These are phyloP conservation scores for Etia nguti DNA, from an alignment of 2,113 vertebrate species.

Conservation along the genomic window DNA sequence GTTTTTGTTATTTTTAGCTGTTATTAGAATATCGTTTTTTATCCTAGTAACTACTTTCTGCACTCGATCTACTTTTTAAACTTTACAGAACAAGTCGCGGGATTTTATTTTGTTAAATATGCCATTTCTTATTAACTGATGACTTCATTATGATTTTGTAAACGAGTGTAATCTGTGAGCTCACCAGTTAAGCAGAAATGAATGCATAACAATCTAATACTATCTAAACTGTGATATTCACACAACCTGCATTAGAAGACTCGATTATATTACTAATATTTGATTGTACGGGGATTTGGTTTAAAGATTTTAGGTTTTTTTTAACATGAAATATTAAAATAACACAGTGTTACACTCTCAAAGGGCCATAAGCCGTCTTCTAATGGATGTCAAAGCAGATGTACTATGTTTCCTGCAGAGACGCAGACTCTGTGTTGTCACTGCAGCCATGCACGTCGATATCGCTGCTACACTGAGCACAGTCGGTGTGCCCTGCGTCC, in stretches of 20 bases:
- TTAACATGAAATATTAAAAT: fast-evolving
- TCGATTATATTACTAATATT: background rate
- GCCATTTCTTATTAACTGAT: background rate
- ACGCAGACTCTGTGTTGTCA: background rate
- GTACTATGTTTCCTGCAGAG: background rate
- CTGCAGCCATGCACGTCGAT: background rate
- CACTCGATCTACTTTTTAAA: background rate
- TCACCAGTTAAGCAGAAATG: background rate
- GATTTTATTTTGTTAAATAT: background rate
- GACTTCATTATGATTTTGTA: background rate
- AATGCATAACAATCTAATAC: background rate
- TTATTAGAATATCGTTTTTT: background rate
- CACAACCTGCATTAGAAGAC: background rate
- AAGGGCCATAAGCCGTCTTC: background rate
- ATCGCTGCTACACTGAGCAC: background rate
- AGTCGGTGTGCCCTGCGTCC: background rate
- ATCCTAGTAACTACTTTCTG: background rate
- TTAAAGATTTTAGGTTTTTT: background rate
- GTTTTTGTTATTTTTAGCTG: background rate
- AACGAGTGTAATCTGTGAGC: background rate
- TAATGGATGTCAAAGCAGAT: background rate
- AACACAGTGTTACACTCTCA: background rate
- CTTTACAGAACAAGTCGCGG: background rate
- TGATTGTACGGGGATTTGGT: background rate
- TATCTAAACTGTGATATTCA: background rate